A percentile compares a stretch with the other conserved stretches of the same genome.
Conservation (phyloP, 2,888 invertebrate genomes). For the Athrips mouffetella region DNA sequence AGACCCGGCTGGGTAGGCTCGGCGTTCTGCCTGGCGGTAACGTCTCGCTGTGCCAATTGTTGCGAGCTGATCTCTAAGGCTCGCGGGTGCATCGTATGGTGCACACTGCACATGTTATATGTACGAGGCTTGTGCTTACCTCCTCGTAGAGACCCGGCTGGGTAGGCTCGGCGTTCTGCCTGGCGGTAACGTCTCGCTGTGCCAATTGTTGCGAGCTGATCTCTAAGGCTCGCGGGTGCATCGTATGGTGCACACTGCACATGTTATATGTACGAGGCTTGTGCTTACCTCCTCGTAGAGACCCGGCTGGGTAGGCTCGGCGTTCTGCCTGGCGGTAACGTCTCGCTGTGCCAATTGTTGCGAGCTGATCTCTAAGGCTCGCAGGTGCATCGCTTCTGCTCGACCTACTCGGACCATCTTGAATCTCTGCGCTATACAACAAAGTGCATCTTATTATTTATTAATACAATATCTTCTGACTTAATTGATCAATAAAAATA, state of each 20-base stretch:
- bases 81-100: too few species aligned
- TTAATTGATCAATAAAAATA: too few species aligned
- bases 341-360: conserved; percentile 73
- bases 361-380: conserved; percentile 76
- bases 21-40: conserved; percentile 22
- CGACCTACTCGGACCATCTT: conserved; percentile 83
- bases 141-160: too few species aligned
- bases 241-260: too few species aligned
- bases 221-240: conserved; percentile 74
- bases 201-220: conserved; percentile 78
- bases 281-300: conserved; percentile 39
- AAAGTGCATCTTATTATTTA: background rate
- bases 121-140: too few species aligned
- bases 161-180: too few species aligned
- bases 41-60: too few species aligned
- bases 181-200: conserved; percentile 49
- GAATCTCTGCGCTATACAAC: conserved; percentile 63
- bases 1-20: too few species aligned
- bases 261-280: too few species aligned
- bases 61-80: too few species aligned
- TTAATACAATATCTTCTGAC: background rate
- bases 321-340: conserved; percentile 29
- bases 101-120: too few species aligned
- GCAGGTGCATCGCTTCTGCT: conserved; percentile 76
- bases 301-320: conserved; percentile 28